A percentile compares a stretch with the other conserved stretches of the same genome.
These are phyloP conservation scores for Pogonocherus hispidulus DNA, from an alignment of 2,888 invertebrate genomes.

Conservation along the genomic window DNA sequence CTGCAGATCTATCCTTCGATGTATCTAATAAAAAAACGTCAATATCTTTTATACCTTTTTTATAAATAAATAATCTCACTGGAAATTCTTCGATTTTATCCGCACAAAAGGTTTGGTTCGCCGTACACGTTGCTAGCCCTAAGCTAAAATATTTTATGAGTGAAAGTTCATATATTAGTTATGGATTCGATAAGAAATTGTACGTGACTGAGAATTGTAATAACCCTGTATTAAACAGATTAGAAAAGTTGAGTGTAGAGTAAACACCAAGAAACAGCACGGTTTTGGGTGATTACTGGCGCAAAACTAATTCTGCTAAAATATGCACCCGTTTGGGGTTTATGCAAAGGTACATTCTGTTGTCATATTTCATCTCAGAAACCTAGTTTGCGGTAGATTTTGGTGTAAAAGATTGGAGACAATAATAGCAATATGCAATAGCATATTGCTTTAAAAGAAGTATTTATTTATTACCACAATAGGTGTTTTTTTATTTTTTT, in stretches of 20 bases:
- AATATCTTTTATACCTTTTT: not conserved
- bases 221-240: conserved; percentile 33
- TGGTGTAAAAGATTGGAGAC: not conserved
- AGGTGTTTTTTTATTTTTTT: too few species aligned
- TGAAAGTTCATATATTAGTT: conserved; percentile 46
- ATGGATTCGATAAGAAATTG: conserved; percentile 43
- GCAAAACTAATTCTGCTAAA: conserved; percentile 41
- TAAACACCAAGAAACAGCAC: conserved; percentile 45
- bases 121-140: conserved; percentile 35
- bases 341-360: not conserved
- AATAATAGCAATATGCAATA: too few species aligned
- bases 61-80: conserved; percentile 11
- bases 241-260: conserved; percentile 36
- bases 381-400: not conserved
- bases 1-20: too few species aligned
- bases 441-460: too few species aligned
- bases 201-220: conserved; percentile 43
- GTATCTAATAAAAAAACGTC: not conserved
- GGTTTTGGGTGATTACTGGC: conserved; percentile 43
- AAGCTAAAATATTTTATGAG: conserved; percentile 41
- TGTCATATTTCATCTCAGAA: not conserved
- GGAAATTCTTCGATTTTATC: conserved; percentile 6
- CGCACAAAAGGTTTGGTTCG: conserved; percentile 11
- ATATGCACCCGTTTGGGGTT: conserved; percentile 38
- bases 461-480: too few species aligned